These are phyloP conservation scores for Oryzias celebensis DNA, from an alignment of 2,113 vertebrate species.

Conservation along the genomic window DNA sequence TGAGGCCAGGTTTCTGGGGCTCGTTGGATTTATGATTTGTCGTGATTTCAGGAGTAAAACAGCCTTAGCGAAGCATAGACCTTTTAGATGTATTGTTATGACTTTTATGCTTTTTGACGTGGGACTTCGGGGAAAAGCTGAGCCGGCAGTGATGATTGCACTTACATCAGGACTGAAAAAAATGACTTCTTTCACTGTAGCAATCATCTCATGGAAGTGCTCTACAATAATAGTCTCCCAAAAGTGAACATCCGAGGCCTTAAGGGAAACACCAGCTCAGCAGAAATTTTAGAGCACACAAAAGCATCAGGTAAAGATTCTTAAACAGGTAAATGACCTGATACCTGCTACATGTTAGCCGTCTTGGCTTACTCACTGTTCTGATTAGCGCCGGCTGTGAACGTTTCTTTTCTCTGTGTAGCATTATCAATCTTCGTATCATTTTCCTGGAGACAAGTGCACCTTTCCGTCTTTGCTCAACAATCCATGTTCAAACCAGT, in stretches of 20 bases:
- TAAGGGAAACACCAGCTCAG: constrained; percentile 41
- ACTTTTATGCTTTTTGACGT: constrained; percentile 53
- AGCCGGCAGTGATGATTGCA: constrained; percentile 44
- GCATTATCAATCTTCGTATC: too few relatives aligned
- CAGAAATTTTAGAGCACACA: constrained; percentile 28
- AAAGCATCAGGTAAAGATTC: constrained; percentile 17
- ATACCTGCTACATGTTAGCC: neutral
- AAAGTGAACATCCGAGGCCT: constrained; percentile 21
- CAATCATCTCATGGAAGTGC: constrained; percentile 16
- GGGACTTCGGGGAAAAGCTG: constrained; percentile 52
- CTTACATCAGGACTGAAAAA: constrained; percentile 30
- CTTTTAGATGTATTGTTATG: constrained; percentile 58
- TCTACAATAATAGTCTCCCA: constrained; percentile 34
- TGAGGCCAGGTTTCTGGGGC: constrained; percentile 11
- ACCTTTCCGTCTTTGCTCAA: too few relatives aligned
- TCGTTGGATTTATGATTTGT: constrained; percentile 70
- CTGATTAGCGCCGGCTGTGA: too few relatives aligned
- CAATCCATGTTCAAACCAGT: too few relatives aligned
- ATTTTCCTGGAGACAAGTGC: too few relatives aligned
- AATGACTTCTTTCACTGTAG: constrained; percentile 26
- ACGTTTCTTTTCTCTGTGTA: too few relatives aligned
- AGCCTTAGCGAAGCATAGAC: constrained; percentile 35
- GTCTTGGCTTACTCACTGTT: too few relatives aligned
- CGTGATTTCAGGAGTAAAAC: constrained; percentile 54
- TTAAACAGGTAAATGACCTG: constrained; percentile 24